Evolutionary conservation across 2,888 invertebrate species (phyloP), one percentile per base, ranked within the genome.

Genomic region (Thymelicus acteon): DNA sequence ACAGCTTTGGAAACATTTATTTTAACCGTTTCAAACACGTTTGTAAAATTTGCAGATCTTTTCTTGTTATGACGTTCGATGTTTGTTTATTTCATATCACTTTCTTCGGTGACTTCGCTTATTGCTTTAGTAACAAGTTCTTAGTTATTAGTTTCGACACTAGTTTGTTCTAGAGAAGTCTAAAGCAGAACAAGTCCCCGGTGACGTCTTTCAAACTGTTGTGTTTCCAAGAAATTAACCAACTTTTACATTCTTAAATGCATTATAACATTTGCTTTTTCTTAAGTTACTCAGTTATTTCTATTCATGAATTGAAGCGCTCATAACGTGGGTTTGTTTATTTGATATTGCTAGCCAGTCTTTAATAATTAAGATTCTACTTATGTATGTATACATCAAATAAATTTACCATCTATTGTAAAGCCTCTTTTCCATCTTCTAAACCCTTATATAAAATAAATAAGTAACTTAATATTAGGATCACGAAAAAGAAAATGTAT

Each of bases 1-100:
- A 85, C 84, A 88, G 86, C 77, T 78, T 75, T 72, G 75, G 81
- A 85, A 84, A 87, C 86, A 89, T 89, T 90, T 89, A 88, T 88
- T 86, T 81, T 85, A 85, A 68, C 52, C 15, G 40, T 68, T 61
- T 62, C 54, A 57, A 86, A 85, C 80, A 81, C 80, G 76, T 81
- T 80, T 78, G 74, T 77, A 79, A 85, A 80, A 82, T 85, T 19
- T 84, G 81, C 80, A 77, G 79, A 79, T 83, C 79, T 81, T 84
- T 82, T 86, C 86, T 87, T 85, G 82, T 84, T 84, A 84, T 83
- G 83, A 82, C 85, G 85, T 80, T 78, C 78, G 75, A 57, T 63
- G 62, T 69, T 68, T 69, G 69, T 69, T 69, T 69, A 58, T 49
- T 69, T 47, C 54, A 69, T 57, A 58, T 63, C 69, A 69, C 63